Percentiles rank a stretch among this genome's conserved stretches.
Conservation (phyloP, 1,140 invertebrate genomes). For the Trachymyrmex septentrionalis region DNA sequence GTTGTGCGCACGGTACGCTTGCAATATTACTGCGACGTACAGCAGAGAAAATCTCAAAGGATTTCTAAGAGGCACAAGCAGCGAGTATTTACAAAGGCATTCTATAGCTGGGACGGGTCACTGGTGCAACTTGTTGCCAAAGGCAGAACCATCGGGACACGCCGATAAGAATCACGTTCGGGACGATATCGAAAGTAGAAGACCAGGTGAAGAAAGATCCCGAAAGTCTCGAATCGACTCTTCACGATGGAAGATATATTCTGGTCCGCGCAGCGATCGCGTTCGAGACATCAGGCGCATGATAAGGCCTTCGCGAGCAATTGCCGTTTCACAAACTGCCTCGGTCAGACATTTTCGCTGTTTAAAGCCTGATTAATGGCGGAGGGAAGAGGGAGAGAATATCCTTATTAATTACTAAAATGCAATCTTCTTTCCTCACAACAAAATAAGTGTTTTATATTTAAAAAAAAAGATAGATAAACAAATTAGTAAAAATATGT, state of each 20-base stretch:
- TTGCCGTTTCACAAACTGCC: conserved; percentile 24
- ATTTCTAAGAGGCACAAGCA: conserved; percentile 55
- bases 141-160: conserved; percentile 43
- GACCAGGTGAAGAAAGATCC: conserved; percentile 23
- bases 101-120: conserved; percentile 56
- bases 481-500: background rate
- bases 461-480: conserved; percentile 5
- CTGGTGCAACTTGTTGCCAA: conserved; percentile 61
- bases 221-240: conserved; percentile 39
- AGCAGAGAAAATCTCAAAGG: conserved; percentile 59
- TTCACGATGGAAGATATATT: conserved; percentile 22
- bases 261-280: background rate
- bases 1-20: conserved; percentile 51
- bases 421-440: background rate
- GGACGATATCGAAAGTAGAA: conserved; percentile 48
- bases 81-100: conserved; percentile 58
- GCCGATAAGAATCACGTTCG: conserved; percentile 43
- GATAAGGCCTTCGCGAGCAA: conserved; percentile 27
- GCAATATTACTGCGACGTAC: conserved; percentile 50
- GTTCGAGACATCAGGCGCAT: background rate
- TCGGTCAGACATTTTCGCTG: conserved; percentile 13
- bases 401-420: background rate
- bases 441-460: background rate
- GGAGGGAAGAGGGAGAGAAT: background rate
- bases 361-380: background rate